Percentiles rank a stretch among this genome's conserved stretches.
Evolutionary conservation across 1,140 invertebrate genomes (phyloP).

Genomic region (Drosophila novamexicana): DNA sequence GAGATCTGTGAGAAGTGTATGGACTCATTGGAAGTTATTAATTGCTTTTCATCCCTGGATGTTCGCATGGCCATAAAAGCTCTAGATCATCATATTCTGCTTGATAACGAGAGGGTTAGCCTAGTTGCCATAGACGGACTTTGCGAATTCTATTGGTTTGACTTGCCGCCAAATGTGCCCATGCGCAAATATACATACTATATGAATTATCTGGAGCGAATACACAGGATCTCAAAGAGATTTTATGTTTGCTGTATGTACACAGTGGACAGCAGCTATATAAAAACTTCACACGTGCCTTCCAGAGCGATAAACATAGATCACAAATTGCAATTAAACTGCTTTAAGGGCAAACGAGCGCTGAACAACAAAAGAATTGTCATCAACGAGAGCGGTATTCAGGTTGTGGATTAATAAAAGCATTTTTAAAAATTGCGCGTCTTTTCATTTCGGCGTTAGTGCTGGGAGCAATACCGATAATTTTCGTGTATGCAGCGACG

Average conservation of each 20-base stretch:
- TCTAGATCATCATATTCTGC: constrained; percentile 22
- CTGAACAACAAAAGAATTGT: constrained; percentile 15
- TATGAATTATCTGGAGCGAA: constrained; percentile 7
- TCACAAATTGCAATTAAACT: constrained; percentile 13
- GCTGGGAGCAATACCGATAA: not conserved
- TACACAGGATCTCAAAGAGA: constrained; percentile 29
- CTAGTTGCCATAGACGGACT: constrained; percentile 27
- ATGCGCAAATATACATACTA: constrained; percentile 38
- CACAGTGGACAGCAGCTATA: constrained; percentile 30
- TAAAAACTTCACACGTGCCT: not conserved
- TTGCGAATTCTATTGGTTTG: constrained; percentile 40
- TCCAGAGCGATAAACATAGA: constrained; percentile 13
- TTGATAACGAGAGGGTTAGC: constrained; percentile 17
- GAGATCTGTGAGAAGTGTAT: constrained; percentile 16
- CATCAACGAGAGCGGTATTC: constrained; percentile 13
- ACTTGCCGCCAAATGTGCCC: constrained; percentile 7
- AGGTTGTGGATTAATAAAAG: not conserved
- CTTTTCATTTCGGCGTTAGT: not conserved
- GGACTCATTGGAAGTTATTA: constrained; percentile 26
- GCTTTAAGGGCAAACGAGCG: constrained; percentile 4
- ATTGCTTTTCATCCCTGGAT: constrained; percentile 24
- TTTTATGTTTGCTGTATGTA: constrained; percentile 35
- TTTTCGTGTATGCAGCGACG: not conserved
- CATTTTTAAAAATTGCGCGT: not conserved
- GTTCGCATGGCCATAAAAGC: constrained; percentile 24